Evolutionary conservation across 1,140 invertebrate species (phyloP), one percentile per base, ranked within the genome.

Genomic region (Acromyrmex charruanus): DNA sequence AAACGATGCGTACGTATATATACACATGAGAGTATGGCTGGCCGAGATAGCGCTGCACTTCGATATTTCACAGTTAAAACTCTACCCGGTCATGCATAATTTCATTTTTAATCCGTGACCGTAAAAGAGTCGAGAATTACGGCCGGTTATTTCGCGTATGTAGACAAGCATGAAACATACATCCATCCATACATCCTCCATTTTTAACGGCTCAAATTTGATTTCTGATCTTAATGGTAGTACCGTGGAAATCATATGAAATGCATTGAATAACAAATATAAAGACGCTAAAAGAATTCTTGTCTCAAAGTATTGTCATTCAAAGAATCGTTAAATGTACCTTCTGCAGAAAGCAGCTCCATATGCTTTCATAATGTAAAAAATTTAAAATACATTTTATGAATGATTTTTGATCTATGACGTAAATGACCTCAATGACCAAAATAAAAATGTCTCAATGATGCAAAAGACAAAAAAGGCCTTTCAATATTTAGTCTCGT

Each of bases 1-100:
- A 86, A 88, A 88, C 87, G 58, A 85, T 88, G 80, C 68, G 74
- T 75, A 55, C 66, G 18, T 88, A 61, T 72, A 25, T 88, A 61
- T 72, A 25, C 58, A 39, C 21, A 58, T n/a, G 10, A n/a, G 35
- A 49, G 72, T 88, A 80, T 88, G 87, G 74, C 31, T 55, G 53
- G 68, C 14, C 66, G 35, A 89, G 87, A 89, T 89, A 89, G 77
- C 63, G 82, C 77, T 61, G 59, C 75, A 5, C 69, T 39, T 85
- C 88, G 77, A 89, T 89, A 88, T 85, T 88, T 88, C 75, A 86
- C 55, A 49, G 53, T 69, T 68, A 58, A 75, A 85, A 49, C 55
- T 81, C 16, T 18, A 72, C 12, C 35, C 59, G 71, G 69, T 28
- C 21, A 31, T 65, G 74, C 65, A 72, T 89, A 89, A 89, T 89